Percentiles rank a stretch among this genome's conserved stretches.
Evolutionary conservation across 2,797 vertebrate genomes (phyloP).

Genomic region (Eidolon dupreanum): DNA sequence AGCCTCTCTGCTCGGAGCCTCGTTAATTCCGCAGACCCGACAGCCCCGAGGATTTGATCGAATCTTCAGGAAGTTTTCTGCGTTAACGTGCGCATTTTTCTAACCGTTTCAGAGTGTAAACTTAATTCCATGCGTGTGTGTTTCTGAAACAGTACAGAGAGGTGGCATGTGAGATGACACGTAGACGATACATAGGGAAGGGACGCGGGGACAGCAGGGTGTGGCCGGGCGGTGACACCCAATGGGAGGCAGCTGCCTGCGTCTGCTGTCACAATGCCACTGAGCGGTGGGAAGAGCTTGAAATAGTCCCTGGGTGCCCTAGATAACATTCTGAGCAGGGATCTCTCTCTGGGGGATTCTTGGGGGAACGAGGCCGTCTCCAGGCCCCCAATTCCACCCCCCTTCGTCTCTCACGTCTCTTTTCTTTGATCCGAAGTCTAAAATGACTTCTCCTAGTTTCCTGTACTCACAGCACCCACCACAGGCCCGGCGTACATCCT

Average conservation of each 20-base stretch:
- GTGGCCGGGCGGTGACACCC: rapidly evolving
- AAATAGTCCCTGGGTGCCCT: background rate
- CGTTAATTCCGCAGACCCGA: background rate
- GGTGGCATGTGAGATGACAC: background rate
- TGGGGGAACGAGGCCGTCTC: background rate
- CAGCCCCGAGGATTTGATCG: background rate
- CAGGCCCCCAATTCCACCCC: rapidly evolving
- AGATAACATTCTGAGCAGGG: background rate
- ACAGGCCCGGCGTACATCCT: rapidly evolving
- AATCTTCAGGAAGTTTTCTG: background rate
- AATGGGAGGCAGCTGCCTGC: background rate
- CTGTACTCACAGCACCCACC: rapidly evolving
- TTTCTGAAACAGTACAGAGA: background rate
- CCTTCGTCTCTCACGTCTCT: background rate
- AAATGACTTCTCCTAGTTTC: background rate
- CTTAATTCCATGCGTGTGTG: rapidly evolving
- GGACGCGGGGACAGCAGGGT: rapidly evolving
- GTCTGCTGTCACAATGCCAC: background rate
- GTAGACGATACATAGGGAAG: background rate
- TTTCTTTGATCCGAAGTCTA: background rate
- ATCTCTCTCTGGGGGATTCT: background rate
- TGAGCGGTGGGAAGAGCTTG: background rate
- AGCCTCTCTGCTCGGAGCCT: no score
- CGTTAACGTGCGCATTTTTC: background rate
- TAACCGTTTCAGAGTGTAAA: background rate